Percentiles rank a stretch among this genome's conserved stretches.
phyloP scores from a whole-genome alignment of 2,113 vertebrate species.

The Neodontobutis hainanensis region DNA sequence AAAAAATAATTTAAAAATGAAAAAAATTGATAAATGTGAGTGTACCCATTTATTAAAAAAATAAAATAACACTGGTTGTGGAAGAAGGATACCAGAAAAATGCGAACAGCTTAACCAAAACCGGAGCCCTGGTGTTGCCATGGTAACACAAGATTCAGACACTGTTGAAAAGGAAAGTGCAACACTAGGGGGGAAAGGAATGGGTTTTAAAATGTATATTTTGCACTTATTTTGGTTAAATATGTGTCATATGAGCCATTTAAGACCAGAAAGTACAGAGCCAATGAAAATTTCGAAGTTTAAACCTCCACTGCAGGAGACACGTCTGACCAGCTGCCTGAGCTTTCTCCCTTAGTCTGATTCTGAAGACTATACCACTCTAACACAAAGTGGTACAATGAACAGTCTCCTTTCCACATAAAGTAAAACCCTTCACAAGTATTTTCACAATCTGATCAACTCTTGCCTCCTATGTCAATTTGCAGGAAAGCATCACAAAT shows the following conservation, averaged over 20 bases:
- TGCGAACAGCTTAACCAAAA: neutral
- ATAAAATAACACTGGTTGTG: neutral
- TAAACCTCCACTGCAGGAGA: too few species aligned
- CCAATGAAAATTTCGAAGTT: too few species aligned
- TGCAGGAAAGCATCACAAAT: slow-evolving; percentile 23
- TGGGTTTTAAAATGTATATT: neutral
- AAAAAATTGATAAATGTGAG: slow-evolving; percentile 30
- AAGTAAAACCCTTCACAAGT: slow-evolving; percentile 28
- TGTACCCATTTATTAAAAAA: too few species aligned
- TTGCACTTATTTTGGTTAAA: too few species aligned
- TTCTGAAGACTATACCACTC: neutral
- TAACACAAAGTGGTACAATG: slow-evolving; percentile 20
- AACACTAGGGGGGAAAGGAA: slow-evolving; percentile 13
- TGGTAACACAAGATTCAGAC: slow-evolving; percentile 51
- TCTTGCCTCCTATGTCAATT: neutral
- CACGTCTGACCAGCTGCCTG: too few species aligned
- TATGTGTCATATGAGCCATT: too few species aligned
- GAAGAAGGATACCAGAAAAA: slow-evolving; percentile 8
- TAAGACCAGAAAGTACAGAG: too few species aligned
- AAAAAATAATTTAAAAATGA: too few species aligned
- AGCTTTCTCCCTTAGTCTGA: too few species aligned
- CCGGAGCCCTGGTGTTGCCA: slow-evolving; percentile 54
- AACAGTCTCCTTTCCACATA: slow-evolving; percentile 17
- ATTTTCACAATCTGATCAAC: slow-evolving; percentile 36
- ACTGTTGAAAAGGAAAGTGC: slow-evolving; percentile 21